These are phyloP conservation scores for Pyrrhia umbra DNA, from an alignment of 2,888 invertebrate species.

Conservation along the genomic window DNA sequence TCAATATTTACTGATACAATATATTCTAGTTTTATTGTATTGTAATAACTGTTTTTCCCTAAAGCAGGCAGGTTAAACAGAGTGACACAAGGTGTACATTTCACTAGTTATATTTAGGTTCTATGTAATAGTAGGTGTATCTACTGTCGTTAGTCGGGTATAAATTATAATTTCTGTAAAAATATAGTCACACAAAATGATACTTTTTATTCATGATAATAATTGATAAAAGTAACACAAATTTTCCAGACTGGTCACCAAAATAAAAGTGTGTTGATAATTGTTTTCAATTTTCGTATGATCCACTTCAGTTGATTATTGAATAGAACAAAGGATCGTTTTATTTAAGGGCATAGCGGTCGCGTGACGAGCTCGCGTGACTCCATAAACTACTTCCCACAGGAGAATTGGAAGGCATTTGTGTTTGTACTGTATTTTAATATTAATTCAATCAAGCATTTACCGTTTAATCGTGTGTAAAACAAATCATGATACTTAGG, in stretches of 20 bases:
- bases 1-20: no score
- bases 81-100: no score
- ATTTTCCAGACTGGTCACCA: neutral
- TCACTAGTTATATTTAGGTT: no score
- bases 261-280: conserved; percentile 38
- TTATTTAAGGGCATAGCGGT: conserved; percentile 45
- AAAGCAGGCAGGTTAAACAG: no score
- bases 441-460: conserved; percentile 48
- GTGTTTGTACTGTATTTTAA: conserved; percentile 53
- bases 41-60: no score
- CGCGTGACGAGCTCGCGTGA: conserved; percentile 61
- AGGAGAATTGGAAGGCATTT: conserved; percentile 52
- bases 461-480: conserved; percentile 34
- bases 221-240: no score
- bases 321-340: conserved; percentile 52
- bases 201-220: no score
- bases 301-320: conserved; percentile 62
- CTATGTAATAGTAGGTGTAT: no score
- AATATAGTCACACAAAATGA: no score
- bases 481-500: neutral
- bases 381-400: conserved; percentile 40
- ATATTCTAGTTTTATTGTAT: no score
- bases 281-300: conserved; percentile 59
- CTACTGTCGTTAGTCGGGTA: no score
- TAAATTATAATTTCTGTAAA: no score